Percentiles rank a stretch among this genome's conserved stretches.
phyloP scores from a whole-genome alignment of 2,113 vertebrate genomes.

The Alexandromys fortis region DNA sequence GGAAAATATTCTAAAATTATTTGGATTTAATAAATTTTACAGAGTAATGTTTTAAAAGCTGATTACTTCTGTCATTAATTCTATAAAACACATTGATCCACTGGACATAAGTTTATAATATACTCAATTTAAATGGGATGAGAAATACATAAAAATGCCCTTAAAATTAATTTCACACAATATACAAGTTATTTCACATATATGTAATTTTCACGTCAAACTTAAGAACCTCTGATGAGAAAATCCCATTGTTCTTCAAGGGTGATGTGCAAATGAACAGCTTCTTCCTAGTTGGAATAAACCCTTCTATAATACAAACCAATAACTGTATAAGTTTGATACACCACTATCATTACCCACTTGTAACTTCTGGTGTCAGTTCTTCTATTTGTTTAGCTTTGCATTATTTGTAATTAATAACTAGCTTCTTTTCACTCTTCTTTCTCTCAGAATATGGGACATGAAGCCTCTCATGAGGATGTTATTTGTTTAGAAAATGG shows the following conservation, averaged over 20 bases:
- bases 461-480: background rate
- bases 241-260: background rate
- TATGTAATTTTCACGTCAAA: background rate
- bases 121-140: background rate
- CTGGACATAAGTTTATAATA: no score
- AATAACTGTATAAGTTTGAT: background rate
- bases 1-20: background rate
- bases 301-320: background rate
- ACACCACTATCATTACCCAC: background rate
- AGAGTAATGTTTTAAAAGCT: background rate
- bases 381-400: background rate
- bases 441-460: background rate
- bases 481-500: background rate
- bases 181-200: background rate
- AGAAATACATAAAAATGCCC: background rate
- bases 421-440: background rate
- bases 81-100: background rate
- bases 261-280: background rate
- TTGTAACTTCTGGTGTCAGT: background rate
- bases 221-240: accelerated
- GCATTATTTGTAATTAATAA: background rate
- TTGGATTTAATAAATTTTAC: background rate
- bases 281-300: background rate
- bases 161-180: no score
- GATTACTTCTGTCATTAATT: background rate